Evolutionary conservation across 2,113 vertebrate species (phyloP).

Genomic region (Poeciliopsis occidentalis): DNA sequence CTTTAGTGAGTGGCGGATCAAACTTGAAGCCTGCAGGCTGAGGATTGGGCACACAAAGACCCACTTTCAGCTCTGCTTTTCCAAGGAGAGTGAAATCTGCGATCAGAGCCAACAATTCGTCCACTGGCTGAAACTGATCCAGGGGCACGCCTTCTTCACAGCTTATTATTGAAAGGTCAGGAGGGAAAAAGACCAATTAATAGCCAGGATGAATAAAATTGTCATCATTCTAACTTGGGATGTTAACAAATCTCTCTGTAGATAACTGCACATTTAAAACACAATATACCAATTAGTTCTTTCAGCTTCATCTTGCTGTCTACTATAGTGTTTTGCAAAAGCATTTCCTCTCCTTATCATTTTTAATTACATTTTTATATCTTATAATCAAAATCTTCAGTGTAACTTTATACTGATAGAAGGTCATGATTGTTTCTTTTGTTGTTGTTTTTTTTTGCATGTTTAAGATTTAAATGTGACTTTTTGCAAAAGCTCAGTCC

Average conservation of each 20-base stretch:
- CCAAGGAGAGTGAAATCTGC: slow-evolving; percentile 88
- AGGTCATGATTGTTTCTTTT: too few relatives aligned
- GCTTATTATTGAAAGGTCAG: slow-evolving; percentile 60
- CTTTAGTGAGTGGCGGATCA: slow-evolving; percentile 79
- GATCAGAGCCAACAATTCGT: slow-evolving; percentile 86
- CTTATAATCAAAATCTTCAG: too few relatives aligned
- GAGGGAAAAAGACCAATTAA: not conserved
- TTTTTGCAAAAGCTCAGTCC: too few relatives aligned
- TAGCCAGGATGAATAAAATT: not conserved
- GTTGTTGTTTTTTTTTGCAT: too few relatives aligned
- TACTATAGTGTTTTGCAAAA: not conserved
- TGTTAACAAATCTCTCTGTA: not conserved
- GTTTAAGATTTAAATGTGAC: too few relatives aligned
- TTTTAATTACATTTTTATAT: not conserved
- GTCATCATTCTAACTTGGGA: not conserved
- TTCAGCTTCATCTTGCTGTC: too few relatives aligned
- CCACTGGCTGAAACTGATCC: slow-evolving; percentile 78
- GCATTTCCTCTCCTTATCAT: not conserved
- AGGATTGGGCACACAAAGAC: slow-evolving; percentile 86
- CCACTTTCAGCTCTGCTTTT: slow-evolving; percentile 90
- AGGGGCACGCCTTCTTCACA: slow-evolving; percentile 79
- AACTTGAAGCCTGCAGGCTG: slow-evolving; percentile 89
- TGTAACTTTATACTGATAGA: too few relatives aligned
- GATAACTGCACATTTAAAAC: not conserved
- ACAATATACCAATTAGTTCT: not conserved